Evolutionary conservation across 2,888 invertebrate species (phyloP).

Genomic region (Parascotia fuliginaria): DNA sequence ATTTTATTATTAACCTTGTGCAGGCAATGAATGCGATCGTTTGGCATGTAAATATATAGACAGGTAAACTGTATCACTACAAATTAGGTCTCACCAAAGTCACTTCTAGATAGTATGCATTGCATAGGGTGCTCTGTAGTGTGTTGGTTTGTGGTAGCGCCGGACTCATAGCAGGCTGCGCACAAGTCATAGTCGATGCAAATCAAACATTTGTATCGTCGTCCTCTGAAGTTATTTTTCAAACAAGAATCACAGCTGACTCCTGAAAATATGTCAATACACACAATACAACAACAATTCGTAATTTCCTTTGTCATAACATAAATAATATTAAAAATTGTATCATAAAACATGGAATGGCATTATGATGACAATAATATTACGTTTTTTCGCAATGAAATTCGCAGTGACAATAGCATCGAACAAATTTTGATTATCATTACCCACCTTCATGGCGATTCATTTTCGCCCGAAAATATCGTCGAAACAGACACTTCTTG

Average conservation of each 20-base stretch:
- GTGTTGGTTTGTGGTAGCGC: slow-evolving; percentile 96
- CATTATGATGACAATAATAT: slow-evolving; percentile 45
- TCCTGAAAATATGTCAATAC: slow-evolving; percentile 88
- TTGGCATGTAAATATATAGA: slow-evolving; percentile 16
- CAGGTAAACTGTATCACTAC: slow-evolving; percentile 17
- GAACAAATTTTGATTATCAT: slow-evolving; percentile 85
- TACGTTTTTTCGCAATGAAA: slow-evolving; percentile 64
- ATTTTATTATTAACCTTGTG: slow-evolving; percentile 12
- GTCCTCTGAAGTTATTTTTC: slow-evolving; percentile 98
- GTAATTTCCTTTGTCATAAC: slow-evolving; percentile 35
- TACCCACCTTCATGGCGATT: slow-evolving; percentile 97
- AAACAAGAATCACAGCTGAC: slow-evolving; percentile 99
- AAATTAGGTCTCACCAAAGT: slow-evolving; percentile 90
- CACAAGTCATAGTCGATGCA: slow-evolving; percentile 99
- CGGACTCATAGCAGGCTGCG: slow-evolving; percentile 97
- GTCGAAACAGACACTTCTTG: slow-evolving; percentile 77
- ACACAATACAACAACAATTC: slow-evolving; percentile 58
- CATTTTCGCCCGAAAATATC: slow-evolving; percentile 89
- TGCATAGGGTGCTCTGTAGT: slow-evolving; percentile 99
- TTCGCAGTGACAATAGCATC: slow-evolving; percentile 81
- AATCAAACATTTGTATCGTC: slow-evolving; percentile 99
- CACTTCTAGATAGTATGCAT: slow-evolving; percentile 98
- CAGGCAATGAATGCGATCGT: slow-evolving; percentile 4
- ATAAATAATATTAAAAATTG: slow-evolving; percentile 29
- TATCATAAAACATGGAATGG: slow-evolving; percentile 38